Base-by-base conservation (phyloP, 2,113 vertebrate genomes). In the Trochalopteron elliotii region DNA sequence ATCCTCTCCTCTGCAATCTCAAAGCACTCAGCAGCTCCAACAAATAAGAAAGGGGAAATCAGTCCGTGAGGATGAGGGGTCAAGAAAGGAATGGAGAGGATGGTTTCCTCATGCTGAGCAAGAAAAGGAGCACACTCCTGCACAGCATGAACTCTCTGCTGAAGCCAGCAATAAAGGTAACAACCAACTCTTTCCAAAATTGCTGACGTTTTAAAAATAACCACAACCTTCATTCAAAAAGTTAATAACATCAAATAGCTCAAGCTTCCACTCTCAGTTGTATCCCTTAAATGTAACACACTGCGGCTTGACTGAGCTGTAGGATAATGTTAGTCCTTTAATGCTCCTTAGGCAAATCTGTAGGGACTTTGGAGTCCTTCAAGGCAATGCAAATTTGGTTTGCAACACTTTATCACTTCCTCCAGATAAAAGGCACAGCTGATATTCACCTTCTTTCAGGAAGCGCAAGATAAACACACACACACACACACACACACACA, bases 281-380 rank as follows among this genome's bases (percentile, higher is more conserved):
- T 69, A 79, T n/a, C 60, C 44, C 37, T 89, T 75, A 59, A 67
- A 80, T 2, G 40, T 63, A 56, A 71, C 1, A 10, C 35, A 55
- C 40, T 57, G 70, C 37, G 82, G 78, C 74, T 24, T 87, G 68
- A 65, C 65, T 71, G 59, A 94, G 89, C 87, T 79, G 47, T 22
- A 87, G 57, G 76, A 86, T 95, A 86, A 94, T 65, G 49, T 44
- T 19, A 45, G 72, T 55, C 86, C 70, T 87, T 83, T 86, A 89
- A 96, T 45, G 71, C 69, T 94, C 59, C 93, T 93, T 83, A 94
- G 59, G 92, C 77, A 93, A 92, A 92, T 90, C 94, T 80, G 65
- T 10, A 68, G 81, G 67, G 78, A 93, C 75, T 77, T 9, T 8
- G 37, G 69, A 82, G 25, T 53, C 76, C 88, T 97, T 81, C 85